phyloP scores from a whole-genome alignment of 2,888 invertebrate species.

The Hedya salicella region DNA sequence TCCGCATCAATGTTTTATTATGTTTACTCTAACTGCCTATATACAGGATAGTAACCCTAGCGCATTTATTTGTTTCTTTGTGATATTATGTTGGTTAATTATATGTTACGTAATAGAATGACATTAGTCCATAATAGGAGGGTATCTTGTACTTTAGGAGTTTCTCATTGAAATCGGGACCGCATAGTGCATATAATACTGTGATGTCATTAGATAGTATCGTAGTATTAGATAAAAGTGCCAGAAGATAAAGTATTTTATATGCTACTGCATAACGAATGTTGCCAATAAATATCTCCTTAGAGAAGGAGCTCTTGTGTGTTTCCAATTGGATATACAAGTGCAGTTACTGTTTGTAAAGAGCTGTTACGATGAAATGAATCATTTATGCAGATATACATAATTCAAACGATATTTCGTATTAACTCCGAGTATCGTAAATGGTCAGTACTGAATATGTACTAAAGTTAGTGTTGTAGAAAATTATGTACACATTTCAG shows the following conservation, averaged over 20 bases:
- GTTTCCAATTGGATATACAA: conserved; percentile 6
- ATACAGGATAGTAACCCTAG: no score
- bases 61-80: no score
- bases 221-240: conserved; percentile 74
- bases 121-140: background rate
- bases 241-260: conserved; percentile 62
- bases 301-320: conserved; percentile 10
- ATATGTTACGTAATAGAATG: no score
- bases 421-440: conserved; percentile 19
- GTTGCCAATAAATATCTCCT: conserved; percentile 40
- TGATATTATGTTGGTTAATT: no score
- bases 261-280: conserved; percentile 30
- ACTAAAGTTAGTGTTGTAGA: conserved; percentile 34
- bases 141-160: background rate
- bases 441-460: conserved; percentile 42
- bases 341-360: conserved; percentile 12
- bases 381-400: conserved; percentile 24
- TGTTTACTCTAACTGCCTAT: no score
- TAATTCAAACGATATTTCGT: conserved; percentile 7
- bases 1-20: no score
- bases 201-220: conserved; percentile 66
- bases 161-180: conserved; percentile 26
- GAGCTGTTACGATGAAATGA: conserved; percentile 5
- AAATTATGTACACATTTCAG: conserved; percentile 3
- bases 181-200: conserved; percentile 51